Evolutionary conservation across 1,140 invertebrate genomes (phyloP).

Genomic region (Habropoda laboriosa): DNA sequence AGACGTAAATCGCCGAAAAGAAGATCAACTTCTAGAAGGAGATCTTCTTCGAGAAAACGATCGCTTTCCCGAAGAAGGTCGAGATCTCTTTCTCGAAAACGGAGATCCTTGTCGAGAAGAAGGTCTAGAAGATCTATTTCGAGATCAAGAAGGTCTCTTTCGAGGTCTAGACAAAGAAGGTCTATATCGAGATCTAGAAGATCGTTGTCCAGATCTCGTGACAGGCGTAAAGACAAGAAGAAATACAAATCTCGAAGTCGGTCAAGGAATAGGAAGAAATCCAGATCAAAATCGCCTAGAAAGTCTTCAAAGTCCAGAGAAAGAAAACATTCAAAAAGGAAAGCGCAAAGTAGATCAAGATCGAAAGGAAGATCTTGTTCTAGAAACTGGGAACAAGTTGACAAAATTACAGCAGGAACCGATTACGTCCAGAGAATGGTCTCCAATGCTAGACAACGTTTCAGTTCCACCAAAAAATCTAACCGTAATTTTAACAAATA

Average conservation of each 20-base stretch:
- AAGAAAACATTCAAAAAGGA: slow-evolving; percentile 75
- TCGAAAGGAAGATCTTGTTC: slow-evolving; percentile 73
- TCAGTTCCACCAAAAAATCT: slow-evolving; percentile 78
- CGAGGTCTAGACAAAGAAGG: slow-evolving; percentile 68
- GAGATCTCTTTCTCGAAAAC: slow-evolving; percentile 55
- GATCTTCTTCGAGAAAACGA: slow-evolving; percentile 71
- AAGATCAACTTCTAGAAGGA: slow-evolving; percentile 69
- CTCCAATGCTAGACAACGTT: slow-evolving; percentile 72
- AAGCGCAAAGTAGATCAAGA: slow-evolving; percentile 71
- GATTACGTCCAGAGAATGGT: slow-evolving; percentile 75
- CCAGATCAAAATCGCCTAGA: slow-evolving; percentile 70
- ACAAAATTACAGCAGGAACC: slow-evolving; percentile 69
- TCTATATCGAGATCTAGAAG: slow-evolving; percentile 71
- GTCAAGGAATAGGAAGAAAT: slow-evolving; percentile 68
- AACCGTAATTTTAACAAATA: slow-evolving; percentile 83
- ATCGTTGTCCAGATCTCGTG: slow-evolving; percentile 71
- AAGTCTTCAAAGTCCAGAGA: slow-evolving; percentile 70
- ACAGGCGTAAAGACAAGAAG: slow-evolving; percentile 77
- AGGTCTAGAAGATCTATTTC: slow-evolving; percentile 70
- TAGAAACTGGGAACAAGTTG: slow-evolving; percentile 74
- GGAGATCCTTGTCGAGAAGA: slow-evolving; percentile 67
- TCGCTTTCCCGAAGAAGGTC: slow-evolving; percentile 71
- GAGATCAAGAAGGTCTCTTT: slow-evolving; percentile 62
- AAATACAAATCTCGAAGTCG: slow-evolving; percentile 75
- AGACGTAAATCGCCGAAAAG: slow-evolving; percentile 65